Conservation (phyloP, 2,888 invertebrate genomes). For the Campoplex capitator region DNA sequence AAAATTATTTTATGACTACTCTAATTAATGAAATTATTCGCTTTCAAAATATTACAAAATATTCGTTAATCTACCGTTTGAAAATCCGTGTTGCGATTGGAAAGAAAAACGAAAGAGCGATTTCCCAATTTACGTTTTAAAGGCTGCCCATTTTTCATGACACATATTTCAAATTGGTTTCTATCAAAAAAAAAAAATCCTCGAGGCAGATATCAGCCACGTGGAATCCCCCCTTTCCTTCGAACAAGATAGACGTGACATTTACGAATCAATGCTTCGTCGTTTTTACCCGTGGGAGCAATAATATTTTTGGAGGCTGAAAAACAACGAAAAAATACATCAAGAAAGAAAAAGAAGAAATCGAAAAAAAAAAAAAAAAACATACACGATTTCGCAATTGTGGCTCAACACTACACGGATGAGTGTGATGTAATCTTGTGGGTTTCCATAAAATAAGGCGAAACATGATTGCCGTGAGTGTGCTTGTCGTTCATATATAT, state of each 20-base stretch:
- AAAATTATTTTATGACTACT: background rate
- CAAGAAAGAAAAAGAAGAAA: conserved; percentile 17
- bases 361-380: too few species aligned
- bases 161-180: background rate
- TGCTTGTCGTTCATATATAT: conserved; percentile 40
- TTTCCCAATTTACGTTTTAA: background rate
- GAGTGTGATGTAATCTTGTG: conserved; percentile 52
- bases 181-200: background rate
- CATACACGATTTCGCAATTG: conserved; percentile 43
- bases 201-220: conserved; percentile 3
- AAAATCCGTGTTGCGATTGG: background rate
- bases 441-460: conserved; percentile 63
- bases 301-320: conserved; percentile 44
- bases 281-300: conserved; percentile 31
- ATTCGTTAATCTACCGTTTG: background rate
- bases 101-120: background rate
- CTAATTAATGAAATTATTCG: background rate
- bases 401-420: conserved; percentile 47
- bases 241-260: conserved; percentile 27
- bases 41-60: background rate
- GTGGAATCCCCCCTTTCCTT: conserved; percentile 13
- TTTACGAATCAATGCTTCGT: conserved; percentile 39
- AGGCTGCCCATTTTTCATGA: background rate
- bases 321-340: background rate
- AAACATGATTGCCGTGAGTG: conserved; percentile 59